Conservation (phyloP, 92 coral and sea anemone species). For the Virgularia gustaviana region DNA sequence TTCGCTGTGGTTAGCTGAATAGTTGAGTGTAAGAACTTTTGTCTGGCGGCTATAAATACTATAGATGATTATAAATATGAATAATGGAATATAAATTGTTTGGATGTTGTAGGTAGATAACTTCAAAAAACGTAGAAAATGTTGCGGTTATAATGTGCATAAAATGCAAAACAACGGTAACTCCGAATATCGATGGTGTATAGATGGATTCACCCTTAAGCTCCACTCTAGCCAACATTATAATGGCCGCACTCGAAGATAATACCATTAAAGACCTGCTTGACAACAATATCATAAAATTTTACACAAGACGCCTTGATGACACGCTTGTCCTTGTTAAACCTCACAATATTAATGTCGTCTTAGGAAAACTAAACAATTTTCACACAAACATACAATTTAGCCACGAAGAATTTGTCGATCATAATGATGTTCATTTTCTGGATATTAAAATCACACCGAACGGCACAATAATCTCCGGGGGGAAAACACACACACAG, state of each 20-base stretch:
- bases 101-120: too few relatives aligned
- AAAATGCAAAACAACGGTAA: too few relatives aligned
- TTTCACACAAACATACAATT: background rate
- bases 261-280: background rate
- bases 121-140: too few relatives aligned
- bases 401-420: background rate
- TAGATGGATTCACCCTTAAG: slow-evolving; percentile 43
- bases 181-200: too few relatives aligned
- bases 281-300: background rate
- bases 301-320: background rate
- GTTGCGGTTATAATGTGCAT: too few relatives aligned
- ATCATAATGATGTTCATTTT: background rate
- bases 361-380: background rate
- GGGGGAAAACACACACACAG: background rate
- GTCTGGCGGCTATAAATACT: too few relatives aligned
- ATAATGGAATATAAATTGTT: too few relatives aligned
- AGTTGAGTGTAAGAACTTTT: too few relatives aligned
- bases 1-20: too few relatives aligned
- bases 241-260: slow-evolving; percentile 16
- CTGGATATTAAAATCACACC: background rate
- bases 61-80: too few relatives aligned
- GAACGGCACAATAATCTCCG: background rate
- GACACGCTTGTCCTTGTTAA: background rate
- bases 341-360: background rate
- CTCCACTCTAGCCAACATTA: slow-evolving; percentile 10